Percentiles rank a stretch among this genome's conserved stretches.
phyloP scores from a whole-genome alignment of 2,797 vertebrate species.

The Leptodactylus fallax region DNA sequence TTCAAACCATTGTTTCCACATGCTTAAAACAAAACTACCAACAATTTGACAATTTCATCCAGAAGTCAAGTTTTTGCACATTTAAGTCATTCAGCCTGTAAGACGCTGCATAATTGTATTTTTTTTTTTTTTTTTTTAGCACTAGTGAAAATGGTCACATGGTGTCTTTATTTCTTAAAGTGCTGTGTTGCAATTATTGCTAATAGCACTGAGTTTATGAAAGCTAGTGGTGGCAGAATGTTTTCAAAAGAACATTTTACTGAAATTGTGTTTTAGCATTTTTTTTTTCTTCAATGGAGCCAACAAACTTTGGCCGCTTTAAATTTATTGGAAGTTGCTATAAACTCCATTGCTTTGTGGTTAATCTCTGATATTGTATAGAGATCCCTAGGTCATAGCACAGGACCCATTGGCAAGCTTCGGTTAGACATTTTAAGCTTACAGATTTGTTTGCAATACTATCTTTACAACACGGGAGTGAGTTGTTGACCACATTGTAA shows the following conservation, averaged over 20 bases:
- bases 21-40: background rate
- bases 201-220: background rate
- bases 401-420: background rate
- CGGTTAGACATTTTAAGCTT: background rate
- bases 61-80: background rate
- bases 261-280: background rate
- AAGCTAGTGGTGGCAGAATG: background rate
- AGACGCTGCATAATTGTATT: background rate
- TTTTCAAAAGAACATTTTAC: background rate
- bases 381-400: background rate
- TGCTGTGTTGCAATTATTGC: slow-evolving; percentile 10
- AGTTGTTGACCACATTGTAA: background rate
- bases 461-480: background rate
- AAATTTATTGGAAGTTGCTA: background rate
- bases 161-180: background rate
- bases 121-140: background rate
- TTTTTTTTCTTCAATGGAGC: background rate
- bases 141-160: background rate
- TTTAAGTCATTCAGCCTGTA: background rate
- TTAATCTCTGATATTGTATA: background rate
- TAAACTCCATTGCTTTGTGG: background rate
- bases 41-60: slow-evolving; percentile 6
- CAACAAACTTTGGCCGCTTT: background rate
- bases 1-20: background rate
- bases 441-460: background rate